Conservation (phyloP, 1,140 invertebrate genomes). For the Atta colombica region DNA sequence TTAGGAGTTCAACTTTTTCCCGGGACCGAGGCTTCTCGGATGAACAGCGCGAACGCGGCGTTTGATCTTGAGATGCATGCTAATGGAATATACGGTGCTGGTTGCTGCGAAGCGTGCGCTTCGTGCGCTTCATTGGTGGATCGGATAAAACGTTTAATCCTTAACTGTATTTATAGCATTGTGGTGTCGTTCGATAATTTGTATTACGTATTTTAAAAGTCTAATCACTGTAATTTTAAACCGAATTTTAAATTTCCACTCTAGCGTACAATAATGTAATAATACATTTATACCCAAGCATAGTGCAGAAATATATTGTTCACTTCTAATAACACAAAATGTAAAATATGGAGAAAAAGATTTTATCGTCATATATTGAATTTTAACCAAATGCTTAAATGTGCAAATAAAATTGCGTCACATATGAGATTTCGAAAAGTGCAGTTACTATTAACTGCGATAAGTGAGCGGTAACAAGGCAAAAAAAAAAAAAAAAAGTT, state of each 20-base stretch:
- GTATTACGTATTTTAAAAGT: conserved; percentile 3
- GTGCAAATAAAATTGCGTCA: not conserved
- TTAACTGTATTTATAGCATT: conserved; percentile 18
- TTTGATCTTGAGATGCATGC: conserved; percentile 71
- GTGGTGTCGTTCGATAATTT: not conserved
- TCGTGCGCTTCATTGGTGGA: conserved; percentile 62
- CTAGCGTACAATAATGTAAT: not conserved
- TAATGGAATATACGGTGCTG: conserved; percentile 70
- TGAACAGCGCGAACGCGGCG: conserved; percentile 53
- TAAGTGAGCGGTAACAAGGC: not conserved
- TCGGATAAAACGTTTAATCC: conserved; percentile 43
- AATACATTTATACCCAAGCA: not conserved
- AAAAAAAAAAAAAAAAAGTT: conserved; percentile 15
- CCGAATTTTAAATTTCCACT: not conserved
- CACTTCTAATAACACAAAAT: not conserved
- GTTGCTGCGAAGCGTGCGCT: conserved; percentile 43
- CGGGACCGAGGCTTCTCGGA: conserved; percentile 68
- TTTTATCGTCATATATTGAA: not conserved
- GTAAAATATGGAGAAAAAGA: not conserved
- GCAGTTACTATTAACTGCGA: conserved; percentile 15
- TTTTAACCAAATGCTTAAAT: not conserved
- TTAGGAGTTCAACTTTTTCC: conserved; percentile 73
- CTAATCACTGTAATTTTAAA: not conserved
- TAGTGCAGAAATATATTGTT: not conserved
- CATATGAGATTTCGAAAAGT: not conserved